These are phyloP conservation scores for Apoderus coryli DNA, from an alignment of 2,888 invertebrate genomes.

Conservation along the genomic window DNA sequence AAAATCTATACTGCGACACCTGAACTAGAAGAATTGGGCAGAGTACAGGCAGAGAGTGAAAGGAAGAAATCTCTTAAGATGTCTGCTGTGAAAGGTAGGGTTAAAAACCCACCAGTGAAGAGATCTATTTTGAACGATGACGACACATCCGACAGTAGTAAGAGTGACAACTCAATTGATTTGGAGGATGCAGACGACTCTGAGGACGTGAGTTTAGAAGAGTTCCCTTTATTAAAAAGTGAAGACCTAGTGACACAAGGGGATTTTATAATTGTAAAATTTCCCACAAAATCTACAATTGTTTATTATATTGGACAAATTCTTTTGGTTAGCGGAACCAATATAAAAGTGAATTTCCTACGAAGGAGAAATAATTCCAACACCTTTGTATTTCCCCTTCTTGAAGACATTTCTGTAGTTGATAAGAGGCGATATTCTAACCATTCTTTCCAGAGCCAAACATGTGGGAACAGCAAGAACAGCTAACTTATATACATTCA, in stretches of 20 bases:
- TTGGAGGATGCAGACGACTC: conserved; percentile 2
- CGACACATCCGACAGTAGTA: conserved; percentile 2
- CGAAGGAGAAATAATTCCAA: conserved; percentile 5
- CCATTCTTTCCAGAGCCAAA: too few relatives aligned
- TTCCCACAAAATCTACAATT: conserved; percentile 6
- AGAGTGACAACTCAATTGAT: conserved; percentile 1
- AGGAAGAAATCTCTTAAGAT: conserved; percentile 6
- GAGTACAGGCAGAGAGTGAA: conserved; percentile 7
- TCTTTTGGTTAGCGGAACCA: conserved; percentile 5
- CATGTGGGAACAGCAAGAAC: too few relatives aligned
- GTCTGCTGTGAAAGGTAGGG: conserved; percentile 3
- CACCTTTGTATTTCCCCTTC: conserved; percentile 5
- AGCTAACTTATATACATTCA: too few relatives aligned
- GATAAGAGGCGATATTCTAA: conserved; percentile 2
- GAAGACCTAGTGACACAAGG: conserved; percentile 5
- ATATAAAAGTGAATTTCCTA: conserved; percentile 5
- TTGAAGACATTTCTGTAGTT: conserved; percentile 5
- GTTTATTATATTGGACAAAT: conserved; percentile 2
- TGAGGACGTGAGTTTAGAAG: conserved; percentile 2
- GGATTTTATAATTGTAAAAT: conserved; percentile 5
- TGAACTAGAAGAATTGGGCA: conserved; percentile 5
- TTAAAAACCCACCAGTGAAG: conserved; percentile 5
- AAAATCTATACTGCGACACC: too few relatives aligned
- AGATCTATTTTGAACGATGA: conserved; percentile 4
- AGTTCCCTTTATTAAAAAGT: conserved; percentile 5